phyloP scores from a whole-genome alignment of 2,888 invertebrate species.

The Muschampia plurimacula region DNA sequence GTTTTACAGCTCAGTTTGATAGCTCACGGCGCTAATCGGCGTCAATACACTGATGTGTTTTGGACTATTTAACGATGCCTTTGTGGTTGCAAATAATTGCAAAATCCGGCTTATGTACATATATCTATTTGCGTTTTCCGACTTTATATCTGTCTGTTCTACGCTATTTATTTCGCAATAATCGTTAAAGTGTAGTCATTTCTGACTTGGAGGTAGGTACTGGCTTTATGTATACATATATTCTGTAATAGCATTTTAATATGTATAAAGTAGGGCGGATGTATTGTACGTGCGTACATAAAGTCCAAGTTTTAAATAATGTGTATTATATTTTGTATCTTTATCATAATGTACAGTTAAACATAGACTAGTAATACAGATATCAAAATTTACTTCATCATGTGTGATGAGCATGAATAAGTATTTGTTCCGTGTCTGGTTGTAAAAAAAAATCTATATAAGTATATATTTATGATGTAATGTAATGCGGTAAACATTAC shows the following conservation, averaged over 20 bases:
- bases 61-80: conserved; percentile 53
- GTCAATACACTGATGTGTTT: conserved; percentile 48
- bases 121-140: conserved; percentile 26
- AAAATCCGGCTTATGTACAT: conserved; percentile 40
- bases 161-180: conserved; percentile 42
- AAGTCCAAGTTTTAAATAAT: background rate
- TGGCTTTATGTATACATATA: conserved; percentile 33
- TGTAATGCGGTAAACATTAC: no score
- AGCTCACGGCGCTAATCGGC: conserved; percentile 27
- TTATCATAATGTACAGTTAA: no score
- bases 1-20: conserved; percentile 26
- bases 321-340: no score
- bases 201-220: conserved; percentile 38
- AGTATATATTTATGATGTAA: no score
- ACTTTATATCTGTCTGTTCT: conserved; percentile 47
- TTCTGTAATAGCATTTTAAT: conserved; percentile 41
- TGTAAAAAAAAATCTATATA: no score
- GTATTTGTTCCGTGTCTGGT: no score
- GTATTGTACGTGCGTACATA: background rate
- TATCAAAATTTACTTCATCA: no score
- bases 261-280: background rate
- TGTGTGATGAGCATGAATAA: no score
- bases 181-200: conserved; percentile 42
- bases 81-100: conserved; percentile 49
- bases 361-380: no score